Evolutionary conservation across 2,797 vertebrate genomes (phyloP).

Genomic region (Fratercula arctica): DNA sequence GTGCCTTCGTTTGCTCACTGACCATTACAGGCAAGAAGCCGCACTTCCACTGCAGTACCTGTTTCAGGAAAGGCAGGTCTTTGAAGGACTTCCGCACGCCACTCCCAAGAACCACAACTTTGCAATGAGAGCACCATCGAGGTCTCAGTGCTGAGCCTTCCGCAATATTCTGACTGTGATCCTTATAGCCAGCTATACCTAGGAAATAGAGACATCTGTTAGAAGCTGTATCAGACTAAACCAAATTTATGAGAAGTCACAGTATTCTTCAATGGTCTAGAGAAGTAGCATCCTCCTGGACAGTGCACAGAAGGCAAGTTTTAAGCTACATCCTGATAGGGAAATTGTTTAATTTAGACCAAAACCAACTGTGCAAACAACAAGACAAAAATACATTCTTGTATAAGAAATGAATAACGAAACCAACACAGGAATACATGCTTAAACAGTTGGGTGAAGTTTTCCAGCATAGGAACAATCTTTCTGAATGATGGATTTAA

Average conservation of each 20-base stretch:
- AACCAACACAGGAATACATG: not conserved
- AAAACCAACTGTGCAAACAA: not conserved
- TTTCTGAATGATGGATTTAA: not conserved
- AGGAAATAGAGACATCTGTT: not conserved
- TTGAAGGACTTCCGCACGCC: conserved; percentile 90
- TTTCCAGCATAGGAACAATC: not conserved
- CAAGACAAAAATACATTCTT: not conserved
- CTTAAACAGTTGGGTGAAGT: not conserved
- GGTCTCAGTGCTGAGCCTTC: conserved; percentile 83
- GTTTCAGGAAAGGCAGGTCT: conserved; percentile 81
- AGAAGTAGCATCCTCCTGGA: not conserved
- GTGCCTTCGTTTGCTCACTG: not conserved
- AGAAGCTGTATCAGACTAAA: not conserved
- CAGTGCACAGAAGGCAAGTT: not conserved
- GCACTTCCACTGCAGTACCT: conserved; percentile 72
- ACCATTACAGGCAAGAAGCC: not conserved
- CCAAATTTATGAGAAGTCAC: not conserved
- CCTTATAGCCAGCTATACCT: conserved; percentile 82
- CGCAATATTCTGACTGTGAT: conserved; percentile 72
- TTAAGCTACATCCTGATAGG: not conserved
- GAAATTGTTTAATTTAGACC: not conserved
- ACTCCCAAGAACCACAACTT: conserved; percentile 94
- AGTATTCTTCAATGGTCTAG: not conserved
- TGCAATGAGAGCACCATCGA: conserved; percentile 97
- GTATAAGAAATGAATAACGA: not conserved